Evolutionary conservation across 2,888 invertebrate species (phyloP), one percentile per base, ranked within the genome.

Genomic region (Patella depressa): DNA sequence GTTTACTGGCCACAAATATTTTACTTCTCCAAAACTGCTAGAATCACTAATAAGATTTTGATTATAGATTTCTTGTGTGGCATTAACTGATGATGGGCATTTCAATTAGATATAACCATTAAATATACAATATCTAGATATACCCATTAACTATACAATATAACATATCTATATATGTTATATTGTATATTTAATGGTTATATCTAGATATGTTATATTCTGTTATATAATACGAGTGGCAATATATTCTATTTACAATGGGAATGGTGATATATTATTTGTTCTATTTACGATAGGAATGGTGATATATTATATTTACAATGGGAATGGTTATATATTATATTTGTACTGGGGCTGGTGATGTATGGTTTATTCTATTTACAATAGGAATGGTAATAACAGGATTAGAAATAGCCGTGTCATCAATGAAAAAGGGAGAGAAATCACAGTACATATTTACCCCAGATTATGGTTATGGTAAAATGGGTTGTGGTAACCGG

Each of bases 361-460:
- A 24, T n/a, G 54, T 72, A 65, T 34, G 17, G 24, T 11, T 73
- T 34, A 15, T 7, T 45, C 7, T 70, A 73, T n/a, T 73, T n/a
- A 71, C 17, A 65, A 59, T 65, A 86, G 87, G 87, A 12, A 81
- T 85, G 70, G 81, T 83, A 17, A 81, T 95, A 19, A 93, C 93
- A 55, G 97, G 97, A 0, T 90, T 97, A 15, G 94, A 95, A 83
- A 91, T 94, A 7, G 96, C 95, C 0, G 93, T 97, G 11, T 90
- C 92, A 74, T 94, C 95, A 0, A 97, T 98, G 97, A 92, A 93
- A 84, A 94, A 95, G n/a, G 94, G 94, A 71, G 98, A 98, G 92
- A 93, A 94, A 80, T 93, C 97, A 0, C 93, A 95, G 74, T 97
- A 97, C 90, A 91, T 97, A 0, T 93, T 97, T 45, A 93, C 94